Conservation (phyloP, 2,888 invertebrate genomes). For the Drosophila fungiperda region DNA sequence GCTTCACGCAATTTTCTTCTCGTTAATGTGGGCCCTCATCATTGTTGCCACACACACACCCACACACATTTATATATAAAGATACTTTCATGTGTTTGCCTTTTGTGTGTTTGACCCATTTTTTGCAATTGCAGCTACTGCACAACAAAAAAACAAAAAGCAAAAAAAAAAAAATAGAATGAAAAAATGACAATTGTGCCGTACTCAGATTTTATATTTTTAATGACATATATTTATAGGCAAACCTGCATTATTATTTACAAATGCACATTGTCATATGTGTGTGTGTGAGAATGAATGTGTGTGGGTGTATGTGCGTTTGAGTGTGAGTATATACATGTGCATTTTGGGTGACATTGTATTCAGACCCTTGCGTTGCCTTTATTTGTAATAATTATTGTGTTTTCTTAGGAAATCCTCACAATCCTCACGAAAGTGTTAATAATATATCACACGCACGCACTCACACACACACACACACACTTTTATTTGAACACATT, state of each 20-base stretch:
- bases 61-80: constrained; percentile 2
- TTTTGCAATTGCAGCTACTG: constrained; percentile 34
- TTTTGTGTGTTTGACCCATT: constrained; percentile 64
- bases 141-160: constrained; percentile 1
- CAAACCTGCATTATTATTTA: background rate
- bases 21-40: constrained; percentile 50
- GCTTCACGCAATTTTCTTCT: constrained; percentile 27
- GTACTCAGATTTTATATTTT: constrained; percentile 23
- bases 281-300: background rate
- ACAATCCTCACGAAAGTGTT: background rate
- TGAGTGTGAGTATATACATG: background rate
- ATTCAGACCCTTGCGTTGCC: constrained; percentile 2
- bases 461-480: constrained; percentile 1
- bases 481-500: background rate
- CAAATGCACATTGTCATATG: background rate
- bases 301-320: background rate
- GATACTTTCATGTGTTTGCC: constrained; percentile 32
- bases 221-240: constrained; percentile 19
- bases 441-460: constrained; percentile 4
- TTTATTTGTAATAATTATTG: constrained; percentile 21
- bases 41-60: constrained; percentile 29
- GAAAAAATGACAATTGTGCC: constrained; percentile 12
- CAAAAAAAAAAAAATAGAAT: constrained; percentile 9
- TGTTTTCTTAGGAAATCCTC: background rate
- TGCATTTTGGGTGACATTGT: constrained; percentile 41